Conservation (phyloP, 2,113 vertebrate genomes). For the Thymallus thymallus region DNA sequence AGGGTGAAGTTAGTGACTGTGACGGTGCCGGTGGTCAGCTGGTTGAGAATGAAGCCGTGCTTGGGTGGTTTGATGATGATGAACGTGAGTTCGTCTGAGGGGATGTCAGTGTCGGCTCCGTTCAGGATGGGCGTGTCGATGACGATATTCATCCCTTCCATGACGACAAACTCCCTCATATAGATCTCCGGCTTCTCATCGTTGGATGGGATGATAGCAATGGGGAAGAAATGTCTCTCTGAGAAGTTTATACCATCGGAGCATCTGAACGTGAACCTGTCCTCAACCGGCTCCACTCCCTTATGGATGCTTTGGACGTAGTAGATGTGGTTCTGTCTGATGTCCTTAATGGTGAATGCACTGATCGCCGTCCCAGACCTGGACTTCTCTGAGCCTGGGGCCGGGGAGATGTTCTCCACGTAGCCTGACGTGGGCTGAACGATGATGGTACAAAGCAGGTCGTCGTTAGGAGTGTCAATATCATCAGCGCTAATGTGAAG, state of each 20-base stretch:
- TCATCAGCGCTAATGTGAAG: conserved; percentile 81
- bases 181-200: conserved; percentile 93
- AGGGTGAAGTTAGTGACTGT: conserved; percentile 84
- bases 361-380: conserved; percentile 86
- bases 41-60: conserved; percentile 86
- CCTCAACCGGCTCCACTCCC: conserved; percentile 88
- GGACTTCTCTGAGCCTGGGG: conserved; percentile 94
- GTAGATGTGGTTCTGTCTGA: conserved; percentile 81
- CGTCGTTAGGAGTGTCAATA: conserved; percentile 82
- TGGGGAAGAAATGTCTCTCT: conserved; percentile 82
- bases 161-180: conserved; percentile 85
- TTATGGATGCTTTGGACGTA: conserved; percentile 93
- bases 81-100: conserved; percentile 79
- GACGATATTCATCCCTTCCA: conserved; percentile 94
- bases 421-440: conserved; percentile 87
- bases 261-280: conserved; percentile 86
- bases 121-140: conserved; percentile 86
- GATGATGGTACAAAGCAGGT: conserved; percentile 89
- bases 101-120: conserved; percentile 83
- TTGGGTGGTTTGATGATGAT: conserved; percentile 80
- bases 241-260: conserved; percentile 94
- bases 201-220: conserved; percentile 83
- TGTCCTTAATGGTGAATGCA: conserved; percentile 87
- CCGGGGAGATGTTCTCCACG: conserved; percentile 91
- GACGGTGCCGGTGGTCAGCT: conserved; percentile 81